A percentile compares a stretch with the other conserved stretches of the same genome.
phyloP scores from a whole-genome alignment of 2,888 invertebrate genomes.

The Phaedon cochleariae region DNA sequence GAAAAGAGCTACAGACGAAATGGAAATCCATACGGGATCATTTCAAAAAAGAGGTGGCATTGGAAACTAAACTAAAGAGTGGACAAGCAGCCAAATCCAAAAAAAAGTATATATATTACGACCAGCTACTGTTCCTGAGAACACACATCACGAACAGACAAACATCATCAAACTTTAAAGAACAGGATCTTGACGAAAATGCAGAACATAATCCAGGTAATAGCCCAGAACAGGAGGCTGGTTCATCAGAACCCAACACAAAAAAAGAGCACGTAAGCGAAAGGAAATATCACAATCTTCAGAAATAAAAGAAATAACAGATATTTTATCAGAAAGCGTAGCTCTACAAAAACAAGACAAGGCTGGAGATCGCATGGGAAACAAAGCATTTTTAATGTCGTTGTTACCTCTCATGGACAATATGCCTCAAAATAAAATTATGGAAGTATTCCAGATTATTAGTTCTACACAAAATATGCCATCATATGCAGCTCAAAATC shows the following conservation, averaged over 20 bases:
- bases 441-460: constrained; percentile 9
- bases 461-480: constrained; percentile 7
- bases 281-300: not conserved
- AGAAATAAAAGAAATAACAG: too few relatives aligned
- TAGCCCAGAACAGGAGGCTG: constrained; percentile 2
- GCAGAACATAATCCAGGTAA: not conserved
- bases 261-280: constrained; percentile 4
- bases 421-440: constrained; percentile 11
- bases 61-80: too few relatives aligned
- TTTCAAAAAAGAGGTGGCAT: too few relatives aligned
- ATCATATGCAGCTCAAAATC: constrained; percentile 2
- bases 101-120: too few relatives aligned
- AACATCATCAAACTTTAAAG: not conserved
- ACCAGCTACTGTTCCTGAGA: too few relatives aligned
- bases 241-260: constrained; percentile 9
- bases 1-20: too few relatives aligned
- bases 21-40: too few relatives aligned
- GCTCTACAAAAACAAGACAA: constrained; percentile 6
- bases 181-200: not conserved
- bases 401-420: constrained; percentile 1
- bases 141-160: not conserved
- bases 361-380: constrained; percentile 15
- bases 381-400: constrained; percentile 16
- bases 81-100: too few relatives aligned
- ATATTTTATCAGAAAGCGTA: constrained; percentile 7